Evolutionary conservation across 2,113 vertebrate species (phyloP).

Genomic region (Proteles cristata): DNA sequence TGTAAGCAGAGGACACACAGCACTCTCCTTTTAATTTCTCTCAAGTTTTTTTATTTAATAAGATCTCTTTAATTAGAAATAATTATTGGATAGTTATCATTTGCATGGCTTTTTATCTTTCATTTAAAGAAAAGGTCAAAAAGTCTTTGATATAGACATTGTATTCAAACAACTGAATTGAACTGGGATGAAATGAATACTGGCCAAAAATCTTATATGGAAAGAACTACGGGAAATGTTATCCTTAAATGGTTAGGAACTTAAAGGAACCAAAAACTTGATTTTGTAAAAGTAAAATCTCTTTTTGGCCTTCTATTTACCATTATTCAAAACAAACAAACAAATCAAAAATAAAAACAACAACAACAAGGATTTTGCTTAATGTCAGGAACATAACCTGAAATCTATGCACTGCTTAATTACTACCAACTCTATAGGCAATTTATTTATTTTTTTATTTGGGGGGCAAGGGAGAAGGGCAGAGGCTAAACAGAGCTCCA

Average conservation of each 20-base stretch:
- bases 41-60: background rate
- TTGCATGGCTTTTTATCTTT: background rate
- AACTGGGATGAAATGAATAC: background rate
- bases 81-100: conserved; percentile 33
- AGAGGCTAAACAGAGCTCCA: too few species aligned
- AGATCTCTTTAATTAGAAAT: conserved; percentile 33
- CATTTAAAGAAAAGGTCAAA: background rate
- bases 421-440: background rate
- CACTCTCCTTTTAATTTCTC: conserved; percentile 28
- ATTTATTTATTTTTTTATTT: background rate
- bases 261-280: background rate
- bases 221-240: background rate
- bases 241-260: background rate
- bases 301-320: background rate
- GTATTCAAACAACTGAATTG: background rate
- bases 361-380: background rate
- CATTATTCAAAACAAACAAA: background rate
- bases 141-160: background rate
- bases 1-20: background rate
- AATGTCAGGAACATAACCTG: background rate
- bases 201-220: background rate
- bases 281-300: background rate
- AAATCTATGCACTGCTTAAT: background rate
- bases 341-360: background rate
- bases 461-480: too few species aligned